Evolutionary conservation across 2,113 vertebrate genomes (phyloP).

Genomic region (Sphyrna mokarran): DNA sequence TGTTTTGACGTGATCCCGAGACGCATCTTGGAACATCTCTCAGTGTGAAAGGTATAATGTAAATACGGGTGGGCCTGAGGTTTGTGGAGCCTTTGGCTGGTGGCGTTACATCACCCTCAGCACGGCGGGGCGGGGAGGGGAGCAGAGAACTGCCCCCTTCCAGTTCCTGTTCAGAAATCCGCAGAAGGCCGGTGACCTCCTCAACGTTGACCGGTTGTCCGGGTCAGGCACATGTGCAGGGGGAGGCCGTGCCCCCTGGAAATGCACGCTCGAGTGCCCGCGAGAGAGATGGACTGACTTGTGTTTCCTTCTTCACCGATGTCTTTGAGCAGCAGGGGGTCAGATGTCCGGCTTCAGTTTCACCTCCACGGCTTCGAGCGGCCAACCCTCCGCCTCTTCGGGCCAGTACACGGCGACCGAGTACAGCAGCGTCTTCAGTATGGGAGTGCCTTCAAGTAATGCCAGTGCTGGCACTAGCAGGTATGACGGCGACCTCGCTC

Average conservation of each 20-base stretch:
- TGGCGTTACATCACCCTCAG: background rate
- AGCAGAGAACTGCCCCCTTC: background rate
- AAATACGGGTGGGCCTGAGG: background rate
- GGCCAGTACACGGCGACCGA: background rate
- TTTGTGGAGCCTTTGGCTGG: background rate
- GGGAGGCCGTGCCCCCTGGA: background rate
- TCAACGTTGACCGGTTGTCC: background rate
- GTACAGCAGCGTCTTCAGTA: slow-evolving; percentile 4
- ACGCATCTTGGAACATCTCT: background rate
- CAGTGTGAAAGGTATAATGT: too few relatives aligned
- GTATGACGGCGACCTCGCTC: slow-evolving; percentile 31
- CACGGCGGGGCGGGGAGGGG: background rate
- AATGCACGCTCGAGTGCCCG: background rate
- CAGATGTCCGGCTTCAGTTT: slow-evolving; percentile 29
- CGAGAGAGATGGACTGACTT: background rate
- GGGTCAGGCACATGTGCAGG: background rate
- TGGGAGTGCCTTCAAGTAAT: slow-evolving; percentile 29
- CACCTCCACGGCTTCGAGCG: background rate
- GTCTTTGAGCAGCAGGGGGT: background rate
- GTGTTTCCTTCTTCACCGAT: background rate
- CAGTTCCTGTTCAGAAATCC: background rate
- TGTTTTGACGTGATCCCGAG: background rate
- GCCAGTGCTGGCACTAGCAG: slow-evolving; percentile 43
- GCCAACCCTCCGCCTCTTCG: background rate
- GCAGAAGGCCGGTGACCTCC: background rate